Evolutionary conservation across 2,797 vertebrate species (phyloP).

Genomic region (Malacoctenus gilli): DNA sequence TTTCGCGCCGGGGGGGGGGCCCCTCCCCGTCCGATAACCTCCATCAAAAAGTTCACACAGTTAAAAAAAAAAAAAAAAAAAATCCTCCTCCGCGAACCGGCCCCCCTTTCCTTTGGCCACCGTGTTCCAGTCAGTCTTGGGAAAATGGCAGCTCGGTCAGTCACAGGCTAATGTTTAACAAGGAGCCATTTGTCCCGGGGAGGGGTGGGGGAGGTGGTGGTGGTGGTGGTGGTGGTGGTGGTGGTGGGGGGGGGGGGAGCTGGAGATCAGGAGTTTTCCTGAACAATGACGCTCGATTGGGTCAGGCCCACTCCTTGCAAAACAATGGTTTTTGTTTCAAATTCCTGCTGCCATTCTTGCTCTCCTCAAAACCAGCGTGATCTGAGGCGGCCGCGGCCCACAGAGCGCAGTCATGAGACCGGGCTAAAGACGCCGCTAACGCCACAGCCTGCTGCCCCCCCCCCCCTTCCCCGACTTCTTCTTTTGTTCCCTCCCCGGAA

Average conservation of each 20-base stretch:
- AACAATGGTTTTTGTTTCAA: slow-evolving; percentile 81
- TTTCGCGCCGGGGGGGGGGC: no score
- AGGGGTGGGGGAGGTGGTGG: no score
- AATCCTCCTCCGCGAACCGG: slow-evolving; percentile 34
- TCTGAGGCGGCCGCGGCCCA: slow-evolving; percentile 72
- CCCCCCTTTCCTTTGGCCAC: slow-evolving; percentile 38
- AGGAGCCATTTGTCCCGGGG: slow-evolving; percentile 76
- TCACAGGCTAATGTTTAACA: slow-evolving; percentile 82
- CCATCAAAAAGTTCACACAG: slow-evolving; percentile 10
- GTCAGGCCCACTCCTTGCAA: slow-evolving; percentile 72
- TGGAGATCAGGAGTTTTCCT: slow-evolving; percentile 80
- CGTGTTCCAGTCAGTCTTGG: slow-evolving; percentile 56
- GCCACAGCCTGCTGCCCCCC: slow-evolving; percentile 24
- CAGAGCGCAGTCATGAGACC: slow-evolving; percentile 78
- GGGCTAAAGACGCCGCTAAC: slow-evolving; percentile 32
- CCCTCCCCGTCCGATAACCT: no score
- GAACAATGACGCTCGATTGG: slow-evolving; percentile 77
- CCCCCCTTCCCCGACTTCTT: background rate
- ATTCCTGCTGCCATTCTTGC: slow-evolving; percentile 66
- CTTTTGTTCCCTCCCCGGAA: slow-evolving; percentile 48
- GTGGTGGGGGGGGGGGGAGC: no score
- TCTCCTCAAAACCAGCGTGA: slow-evolving; percentile 67
- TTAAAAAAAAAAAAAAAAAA: no score
- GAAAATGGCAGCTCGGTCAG: slow-evolving; percentile 72
- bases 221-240: no score